Evolutionary conservation across 1,140 invertebrate species (phyloP), one percentile per base, ranked within the genome.

Genomic region (Riptortus pedestris): DNA sequence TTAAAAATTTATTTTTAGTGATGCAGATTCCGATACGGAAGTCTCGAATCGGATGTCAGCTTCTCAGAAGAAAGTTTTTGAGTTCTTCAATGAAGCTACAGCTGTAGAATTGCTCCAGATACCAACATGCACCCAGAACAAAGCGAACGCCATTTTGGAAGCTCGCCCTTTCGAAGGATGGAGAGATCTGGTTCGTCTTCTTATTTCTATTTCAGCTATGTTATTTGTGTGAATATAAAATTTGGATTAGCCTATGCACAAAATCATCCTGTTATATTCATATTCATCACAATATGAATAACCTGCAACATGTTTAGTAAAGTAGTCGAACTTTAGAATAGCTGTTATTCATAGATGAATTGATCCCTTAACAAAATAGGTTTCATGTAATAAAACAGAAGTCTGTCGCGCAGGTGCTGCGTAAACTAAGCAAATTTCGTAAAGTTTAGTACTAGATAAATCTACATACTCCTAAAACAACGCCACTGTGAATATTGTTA

Each of bases 21-120:
- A 86, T 76, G 83, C 83, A 48, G 86, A 88, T 71, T 87, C 85
- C 12, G 86, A 89, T 72, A 77, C 79, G 7, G 86, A 88, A 74
- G 76, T 86, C 68, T 81, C 80, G 9, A 79, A 85, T 66, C 81
- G 84, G 65, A 75, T 89, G 66, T 80, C 80, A 0, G 78, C 78
- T 31, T 81, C 87, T 69, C 85, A 87, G 63, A 82, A 81, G 68
- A 80, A 82, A 71, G 87, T 90, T 28, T 83, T 88, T 65, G 82
- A 88, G 48, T 90, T 90, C 71, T 79, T 91, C 69, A 84, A 85
- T 73, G 84, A 72, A 47, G 85, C 84, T 33, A 77, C 78, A 24
- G 66, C 80, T 48, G 77, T 76, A 20, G 88, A 91, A 72, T 70
- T 91, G 11, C 77, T 82, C 27, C 72, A 83, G 14, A 81, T 90